Base-by-base conservation (phyloP, 2,113 vertebrate genomes). In the Oreochromis tanganicae region DNA sequence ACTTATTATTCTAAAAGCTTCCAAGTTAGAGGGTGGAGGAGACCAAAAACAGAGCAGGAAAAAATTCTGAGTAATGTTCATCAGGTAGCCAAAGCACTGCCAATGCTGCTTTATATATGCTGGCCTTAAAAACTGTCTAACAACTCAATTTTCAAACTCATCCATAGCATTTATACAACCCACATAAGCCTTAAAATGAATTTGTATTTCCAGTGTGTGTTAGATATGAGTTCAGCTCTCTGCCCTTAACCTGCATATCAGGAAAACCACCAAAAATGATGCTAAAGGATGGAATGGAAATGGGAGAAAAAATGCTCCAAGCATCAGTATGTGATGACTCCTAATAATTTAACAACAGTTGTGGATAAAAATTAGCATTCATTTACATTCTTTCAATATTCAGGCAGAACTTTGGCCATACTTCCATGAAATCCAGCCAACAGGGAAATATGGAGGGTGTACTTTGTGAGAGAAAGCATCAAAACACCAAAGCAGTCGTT, bases 281-380 rank as follows among this genome's bases (percentile, higher is more conserved):
- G 68, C 21, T 29, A 75, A 75, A 48, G 41, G 43, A 48, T 17
- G 5, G 14, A 48, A 3, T 73, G 41, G 3, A 73, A 73, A 48
- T 9, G 5, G 68, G 21, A 73, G 21, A 73, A 29, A 9, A 73
- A 46, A 27, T 46, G 41, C 41, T 46, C 41, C 68, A 75, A 46
- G 24, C 24, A 75, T 75, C 41, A 29, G 41, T 17, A 12, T 75
- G 16, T 32, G 16, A 75, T 50, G 24, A 50, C 16, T 50, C 24
- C 71, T 32, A 75, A 48, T 75, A 75, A 48, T 75, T 43, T 19
- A 10, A 29, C 24, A 75, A 75, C 24, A 75, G 71, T 17, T 32
- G 19, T 21, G 19, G 24, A 19, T 50, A 11, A 1, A 46, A 32
- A 32, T 32, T 29, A 4, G 24, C 4, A 50, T 50, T 75, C 27